A percentile compares a stretch with the other conserved stretches of the same genome.
Conservation (phyloP, 2,113 vertebrate species). For the Jaculus jaculus region DNA sequence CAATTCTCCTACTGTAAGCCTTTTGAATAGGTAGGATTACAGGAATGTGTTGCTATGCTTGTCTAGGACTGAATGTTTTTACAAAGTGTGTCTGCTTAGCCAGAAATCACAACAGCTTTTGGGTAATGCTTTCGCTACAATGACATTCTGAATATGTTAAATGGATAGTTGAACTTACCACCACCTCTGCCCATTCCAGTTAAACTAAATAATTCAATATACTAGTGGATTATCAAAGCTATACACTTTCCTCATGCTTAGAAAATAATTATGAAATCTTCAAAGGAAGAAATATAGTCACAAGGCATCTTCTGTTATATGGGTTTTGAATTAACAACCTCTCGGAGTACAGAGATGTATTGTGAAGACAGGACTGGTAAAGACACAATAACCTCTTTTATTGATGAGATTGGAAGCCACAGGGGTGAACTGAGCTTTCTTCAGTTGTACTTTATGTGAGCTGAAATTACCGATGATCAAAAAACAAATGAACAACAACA, state of each 20-base stretch:
- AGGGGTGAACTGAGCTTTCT: neutral
- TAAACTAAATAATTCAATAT: constrained; percentile 30
- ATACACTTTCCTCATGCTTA: neutral
- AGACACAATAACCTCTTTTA: neutral
- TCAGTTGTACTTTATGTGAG: neutral
- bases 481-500: too few species aligned
- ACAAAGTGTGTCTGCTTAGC: neutral
- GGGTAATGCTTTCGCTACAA: neutral
- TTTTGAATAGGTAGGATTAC: neutral
- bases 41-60: neutral
- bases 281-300: constrained; percentile 23
- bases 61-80: neutral
- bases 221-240: neutral
- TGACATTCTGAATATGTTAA: neutral
- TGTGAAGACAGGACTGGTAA: neutral
- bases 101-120: neutral
- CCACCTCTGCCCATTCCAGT: neutral
- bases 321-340: neutral
- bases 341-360: neutral
- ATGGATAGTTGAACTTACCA: constrained; percentile 1
- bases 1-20: neutral
- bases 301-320: neutral
- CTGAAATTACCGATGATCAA: neutral
- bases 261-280: constrained; percentile 6
- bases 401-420: neutral